Conservation (phyloP, 1,140 invertebrate species). For the Melanaphis sacchari region DNA sequence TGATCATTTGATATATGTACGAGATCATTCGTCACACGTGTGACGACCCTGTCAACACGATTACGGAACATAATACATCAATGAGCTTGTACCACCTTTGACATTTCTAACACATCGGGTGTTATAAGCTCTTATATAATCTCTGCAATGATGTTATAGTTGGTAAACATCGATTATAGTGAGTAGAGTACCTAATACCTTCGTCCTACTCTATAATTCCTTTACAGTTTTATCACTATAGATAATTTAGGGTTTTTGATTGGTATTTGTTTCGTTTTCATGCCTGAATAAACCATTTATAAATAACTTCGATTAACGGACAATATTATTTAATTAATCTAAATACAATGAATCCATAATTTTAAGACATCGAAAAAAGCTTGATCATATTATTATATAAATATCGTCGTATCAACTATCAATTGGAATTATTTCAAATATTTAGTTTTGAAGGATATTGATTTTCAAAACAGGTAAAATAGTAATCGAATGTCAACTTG, state of each 20-base stretch:
- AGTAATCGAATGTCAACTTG: no score
- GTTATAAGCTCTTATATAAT: not conserved
- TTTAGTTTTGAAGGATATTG: not conserved
- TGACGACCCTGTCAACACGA: slow-evolving; percentile 36
- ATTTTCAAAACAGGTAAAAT: not conserved
- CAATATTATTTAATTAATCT: not conserved
- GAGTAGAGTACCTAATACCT: no score
- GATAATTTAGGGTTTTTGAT: not conserved
- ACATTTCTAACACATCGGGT: not conserved
- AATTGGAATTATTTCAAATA: not conserved
- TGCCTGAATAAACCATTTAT: not conserved
- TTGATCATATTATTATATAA: no score
- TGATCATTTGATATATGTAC: not conserved
- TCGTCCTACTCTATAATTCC: not conserved
- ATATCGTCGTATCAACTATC: not conserved
- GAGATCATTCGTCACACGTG: not conserved
- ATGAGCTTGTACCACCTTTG: slow-evolving; percentile 24
- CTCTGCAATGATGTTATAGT: not conserved
- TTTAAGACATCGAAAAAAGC: not conserved
- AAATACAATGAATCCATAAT: not conserved
- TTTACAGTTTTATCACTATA: not conserved
- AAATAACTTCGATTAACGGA: not conserved
- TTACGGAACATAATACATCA: not conserved
- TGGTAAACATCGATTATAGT: not conserved
- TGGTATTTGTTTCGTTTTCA: not conserved